A percentile compares a stretch with the other conserved stretches of the same genome.
Evolutionary conservation across 1,140 invertebrate species (phyloP).

Genomic region (Rhopalosiphum maidis): DNA sequence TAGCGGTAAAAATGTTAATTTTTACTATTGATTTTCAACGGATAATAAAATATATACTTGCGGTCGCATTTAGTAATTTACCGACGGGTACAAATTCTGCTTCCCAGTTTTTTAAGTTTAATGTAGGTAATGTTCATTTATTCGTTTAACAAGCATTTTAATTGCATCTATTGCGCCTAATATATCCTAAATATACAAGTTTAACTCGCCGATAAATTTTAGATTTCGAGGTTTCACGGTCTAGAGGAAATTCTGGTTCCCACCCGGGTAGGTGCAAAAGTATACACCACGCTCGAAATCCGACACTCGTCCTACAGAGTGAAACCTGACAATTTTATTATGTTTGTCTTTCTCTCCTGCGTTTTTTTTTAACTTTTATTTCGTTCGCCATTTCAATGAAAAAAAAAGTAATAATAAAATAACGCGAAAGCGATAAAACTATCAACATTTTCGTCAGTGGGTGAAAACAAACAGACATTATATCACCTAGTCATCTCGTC

Average conservation of each 20-base stretch:
- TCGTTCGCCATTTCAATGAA: not conserved
- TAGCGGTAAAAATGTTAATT: not conserved
- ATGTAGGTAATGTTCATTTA: not conserved
- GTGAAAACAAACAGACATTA: not conserved
- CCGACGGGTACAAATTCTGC: not conserved
- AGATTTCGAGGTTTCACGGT: not conserved
- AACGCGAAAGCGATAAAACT: not conserved
- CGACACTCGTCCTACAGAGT: not conserved
- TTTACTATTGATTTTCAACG: not conserved
- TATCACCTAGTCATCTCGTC: constrained; percentile 12
- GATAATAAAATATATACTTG: not conserved
- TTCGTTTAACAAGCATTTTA: not conserved
- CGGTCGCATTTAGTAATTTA: not conserved
- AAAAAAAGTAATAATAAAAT: constrained; percentile 16
- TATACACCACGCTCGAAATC: not conserved
- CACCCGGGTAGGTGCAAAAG: not conserved
- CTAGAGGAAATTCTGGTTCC: not conserved
- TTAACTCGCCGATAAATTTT: not conserved
- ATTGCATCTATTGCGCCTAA: not conserved
- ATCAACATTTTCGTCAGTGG: not conserved
- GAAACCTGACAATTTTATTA: not conserved
- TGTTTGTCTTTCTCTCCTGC: not conserved
- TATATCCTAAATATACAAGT: not conserved
- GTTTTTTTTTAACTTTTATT: not conserved
- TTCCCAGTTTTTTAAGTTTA: not conserved